Evolutionary conservation across 2,888 invertebrate genomes (phyloP), one percentile per base, ranked within the genome.

Genomic region (Graphium colonna): DNA sequence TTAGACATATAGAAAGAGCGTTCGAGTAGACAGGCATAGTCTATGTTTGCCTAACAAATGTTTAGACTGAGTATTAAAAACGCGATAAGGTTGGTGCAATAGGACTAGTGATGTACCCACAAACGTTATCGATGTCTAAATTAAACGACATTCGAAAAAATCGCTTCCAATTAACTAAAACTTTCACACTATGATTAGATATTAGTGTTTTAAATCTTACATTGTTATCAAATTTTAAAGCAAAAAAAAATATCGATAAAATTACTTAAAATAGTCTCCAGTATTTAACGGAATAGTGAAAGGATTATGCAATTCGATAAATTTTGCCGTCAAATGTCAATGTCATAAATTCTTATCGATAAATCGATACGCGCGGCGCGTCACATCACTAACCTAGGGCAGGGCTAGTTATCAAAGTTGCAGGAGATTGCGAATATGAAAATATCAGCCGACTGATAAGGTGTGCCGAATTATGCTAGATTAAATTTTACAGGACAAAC

Each of bases 391-490:
- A 77, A 71, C 71, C 77, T 81, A 82, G 80, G 80, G 79, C 79
- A 77, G 77, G 80, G 79, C 78, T 73, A 75, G 71, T 79, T 87
- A 88, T 83, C 84, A 64, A 38, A 66, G 71, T 61, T 80, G 76
- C 78, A 79, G 64, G 74, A 82, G 83, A 86, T 86, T 82, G 84
- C 74, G 75, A 79, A 79, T 77, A 70, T 76, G 71, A 77, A 64
- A 75, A 77, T 76, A 73, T 73, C 63, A 36, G 45, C 49, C 57
- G 55, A 31, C 18, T 57, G 87, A 87, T 87, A 87, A 72, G 64
- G 71, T 59, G 78, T 68, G 68, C 79, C 76, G 79, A 83, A 85
- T 86, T 82, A 79, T 71, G 67, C 68, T 73, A 78, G 79, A 79
- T 79, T 79, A 77, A 59, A 66, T 65, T 53, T 58, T 62, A 64